Conservation (phyloP, 2,888 invertebrate species). For the Drosophila mimetica region DNA sequence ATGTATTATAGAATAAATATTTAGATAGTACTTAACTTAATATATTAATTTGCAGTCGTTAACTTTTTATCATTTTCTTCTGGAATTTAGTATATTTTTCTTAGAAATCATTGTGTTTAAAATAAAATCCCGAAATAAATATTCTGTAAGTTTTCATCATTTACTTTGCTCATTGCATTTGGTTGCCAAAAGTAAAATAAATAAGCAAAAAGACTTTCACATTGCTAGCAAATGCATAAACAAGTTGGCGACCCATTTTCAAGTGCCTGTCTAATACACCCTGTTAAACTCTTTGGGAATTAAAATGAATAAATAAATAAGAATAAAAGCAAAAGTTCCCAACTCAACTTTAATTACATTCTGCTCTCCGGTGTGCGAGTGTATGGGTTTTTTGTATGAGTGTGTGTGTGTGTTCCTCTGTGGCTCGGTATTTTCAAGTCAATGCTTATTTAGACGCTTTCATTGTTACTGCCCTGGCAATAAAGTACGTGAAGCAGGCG, state of each 20-base stretch:
- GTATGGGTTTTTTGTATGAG: slow-evolving; percentile 6
- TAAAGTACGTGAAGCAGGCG: slow-evolving; percentile 66
- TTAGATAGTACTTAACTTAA: not conserved
- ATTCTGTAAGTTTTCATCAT: not conserved
- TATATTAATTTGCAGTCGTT: too few species aligned
- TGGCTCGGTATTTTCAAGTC: slow-evolving; percentile 45
- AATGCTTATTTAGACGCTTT: slow-evolving; percentile 76
- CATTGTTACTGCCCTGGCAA: slow-evolving; percentile 63
- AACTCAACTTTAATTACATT: slow-evolving; percentile 80
- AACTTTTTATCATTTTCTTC: too few species aligned
- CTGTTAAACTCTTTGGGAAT: slow-evolving; percentile 23
- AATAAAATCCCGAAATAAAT: too few species aligned
- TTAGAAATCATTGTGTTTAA: too few species aligned
- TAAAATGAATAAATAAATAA: slow-evolving; percentile 78
- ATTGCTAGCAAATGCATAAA: not conserved
- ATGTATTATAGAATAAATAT: not conserved
- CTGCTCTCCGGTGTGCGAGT: slow-evolving; percentile 40
- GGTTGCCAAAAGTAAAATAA: not conserved
- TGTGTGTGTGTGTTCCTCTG: slow-evolving; percentile 6
- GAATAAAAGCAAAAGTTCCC: slow-evolving; percentile 79
- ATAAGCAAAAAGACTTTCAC: not conserved
- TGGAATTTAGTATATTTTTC: too few species aligned
- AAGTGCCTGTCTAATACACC: slow-evolving; percentile 27
- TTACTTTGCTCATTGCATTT: too few species aligned
- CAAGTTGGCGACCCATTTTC: not conserved